Conservation (phyloP, 2,113 vertebrate species). For the Triplophysa tibetana region DNA sequence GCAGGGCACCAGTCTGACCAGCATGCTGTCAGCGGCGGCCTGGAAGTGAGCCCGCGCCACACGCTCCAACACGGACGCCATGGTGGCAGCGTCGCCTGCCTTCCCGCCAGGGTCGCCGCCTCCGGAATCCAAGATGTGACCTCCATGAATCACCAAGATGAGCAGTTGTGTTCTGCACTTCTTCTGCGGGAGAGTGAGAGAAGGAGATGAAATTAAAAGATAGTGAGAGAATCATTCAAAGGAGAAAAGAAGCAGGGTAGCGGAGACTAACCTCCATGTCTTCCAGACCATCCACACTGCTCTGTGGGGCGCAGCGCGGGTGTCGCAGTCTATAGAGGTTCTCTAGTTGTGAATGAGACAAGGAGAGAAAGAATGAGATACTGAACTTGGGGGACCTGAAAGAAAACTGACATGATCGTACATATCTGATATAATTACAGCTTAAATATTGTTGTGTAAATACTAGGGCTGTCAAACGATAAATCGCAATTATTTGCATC, state of each 20-base stretch:
- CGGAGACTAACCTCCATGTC: slow-evolving; percentile 75
- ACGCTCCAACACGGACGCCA: slow-evolving; percentile 82
- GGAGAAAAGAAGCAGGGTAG: background rate
- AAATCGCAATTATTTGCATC: no score
- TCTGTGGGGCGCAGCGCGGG: slow-evolving; percentile 75
- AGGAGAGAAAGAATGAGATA: slow-evolving; percentile 8
- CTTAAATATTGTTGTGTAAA: no score
- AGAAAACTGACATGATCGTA: no score
- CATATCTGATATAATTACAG: no score
- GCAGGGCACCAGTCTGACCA: slow-evolving; percentile 81
- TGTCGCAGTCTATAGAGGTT: slow-evolving; percentile 77
- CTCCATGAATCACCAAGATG: slow-evolving; percentile 83
- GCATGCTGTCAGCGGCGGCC: slow-evolving; percentile 77
- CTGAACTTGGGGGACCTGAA: background rate
- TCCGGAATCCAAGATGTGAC: slow-evolving; percentile 80
- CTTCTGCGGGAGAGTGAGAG: slow-evolving; percentile 48
- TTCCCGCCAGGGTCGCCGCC: slow-evolving; percentile 78
- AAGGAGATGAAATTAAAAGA: background rate
- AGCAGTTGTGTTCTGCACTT: slow-evolving; percentile 81
- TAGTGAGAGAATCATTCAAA: background rate
- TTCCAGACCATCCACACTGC: slow-evolving; percentile 81
- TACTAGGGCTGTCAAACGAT: no score
- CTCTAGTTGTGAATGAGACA: slow-evolving; percentile 45
- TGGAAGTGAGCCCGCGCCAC: slow-evolving; percentile 83
- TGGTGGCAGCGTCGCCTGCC: slow-evolving; percentile 78